Conservation (phyloP, 2,113 vertebrate species). For the Sakesphorus luctuosus region DNA sequence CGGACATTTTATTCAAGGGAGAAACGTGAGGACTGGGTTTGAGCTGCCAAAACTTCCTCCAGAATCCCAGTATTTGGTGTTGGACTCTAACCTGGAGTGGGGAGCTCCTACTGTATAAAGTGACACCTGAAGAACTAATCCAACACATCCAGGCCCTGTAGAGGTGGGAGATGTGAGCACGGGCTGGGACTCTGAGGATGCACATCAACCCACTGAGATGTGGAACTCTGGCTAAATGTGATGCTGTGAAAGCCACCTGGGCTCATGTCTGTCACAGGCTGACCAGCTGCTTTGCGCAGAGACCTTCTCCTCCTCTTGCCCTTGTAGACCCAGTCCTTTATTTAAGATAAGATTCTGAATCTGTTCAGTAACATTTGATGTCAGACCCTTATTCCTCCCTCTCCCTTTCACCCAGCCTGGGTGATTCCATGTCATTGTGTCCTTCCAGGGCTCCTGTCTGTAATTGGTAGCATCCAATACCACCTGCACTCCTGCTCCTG, state of each 20-base stretch:
- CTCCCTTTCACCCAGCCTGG: not conserved
- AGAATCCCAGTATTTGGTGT: not conserved
- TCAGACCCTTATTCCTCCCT: not conserved
- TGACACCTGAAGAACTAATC: not conserved
- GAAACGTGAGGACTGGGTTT: not conserved
- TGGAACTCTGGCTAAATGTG: not conserved
- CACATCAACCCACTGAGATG: not conserved
- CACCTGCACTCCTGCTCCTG: not conserved
- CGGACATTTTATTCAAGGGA: constrained; percentile 17
- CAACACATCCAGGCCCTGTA: not conserved
- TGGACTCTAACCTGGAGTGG: not conserved
- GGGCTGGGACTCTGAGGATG: not conserved
- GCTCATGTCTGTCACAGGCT: constrained; percentile 1
- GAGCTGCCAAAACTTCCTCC: constrained; percentile 37
- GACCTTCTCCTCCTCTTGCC: not conserved
- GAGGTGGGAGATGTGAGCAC: not conserved
- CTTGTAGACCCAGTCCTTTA: not conserved
- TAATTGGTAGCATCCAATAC: not conserved
- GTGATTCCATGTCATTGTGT: not conserved
- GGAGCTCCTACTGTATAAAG: constrained; percentile 7
- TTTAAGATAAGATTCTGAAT: not conserved
- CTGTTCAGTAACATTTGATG: not conserved
- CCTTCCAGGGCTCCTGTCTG: not conserved
- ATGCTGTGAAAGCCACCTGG: constrained; percentile 25
- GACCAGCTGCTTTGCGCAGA: constrained; percentile 18